Conservation (phyloP, 2,113 vertebrate species). For the Erpornis zantholeuca region DNA sequence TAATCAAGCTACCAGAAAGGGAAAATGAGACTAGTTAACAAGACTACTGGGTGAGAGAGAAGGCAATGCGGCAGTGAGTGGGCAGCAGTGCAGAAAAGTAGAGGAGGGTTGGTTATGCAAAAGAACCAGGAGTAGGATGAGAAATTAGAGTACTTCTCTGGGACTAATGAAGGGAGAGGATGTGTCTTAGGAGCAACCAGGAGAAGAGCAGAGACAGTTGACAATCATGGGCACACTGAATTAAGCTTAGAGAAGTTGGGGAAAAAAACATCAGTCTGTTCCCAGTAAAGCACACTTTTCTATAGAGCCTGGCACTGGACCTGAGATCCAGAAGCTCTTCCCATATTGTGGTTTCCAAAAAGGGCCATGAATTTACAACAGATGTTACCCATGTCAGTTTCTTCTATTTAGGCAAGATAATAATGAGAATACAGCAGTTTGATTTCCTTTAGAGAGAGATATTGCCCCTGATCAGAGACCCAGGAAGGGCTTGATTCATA, state of each 20-base stretch:
- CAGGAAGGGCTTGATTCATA: neutral
- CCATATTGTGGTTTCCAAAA: neutral
- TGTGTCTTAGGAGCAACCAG: neutral
- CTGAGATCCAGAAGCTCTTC: neutral
- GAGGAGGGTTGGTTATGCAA: neutral
- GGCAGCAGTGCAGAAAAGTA: neutral
- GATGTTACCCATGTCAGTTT: neutral
- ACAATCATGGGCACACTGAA: neutral
- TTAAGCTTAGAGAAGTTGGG: neutral
- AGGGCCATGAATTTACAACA: neutral
- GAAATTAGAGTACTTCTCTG: neutral
- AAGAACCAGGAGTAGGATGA: neutral
- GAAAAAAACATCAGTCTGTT: neutral
- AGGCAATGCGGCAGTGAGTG: neutral
- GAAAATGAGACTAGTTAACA: neutral
- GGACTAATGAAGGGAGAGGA: neutral
- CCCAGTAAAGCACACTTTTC: neutral
- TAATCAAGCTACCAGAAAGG: neutral
- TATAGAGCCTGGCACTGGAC: neutral
- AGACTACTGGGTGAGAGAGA: neutral
- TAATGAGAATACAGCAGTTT: rapidly evolving
- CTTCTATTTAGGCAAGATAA: neutral
- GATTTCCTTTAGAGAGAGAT: neutral
- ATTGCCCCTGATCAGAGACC: neutral
- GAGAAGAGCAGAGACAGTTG: neutral